Evolutionary conservation across 1,140 invertebrate species (phyloP), one percentile per base, ranked within the genome.

Genomic region (Adelges cooleyi): DNA sequence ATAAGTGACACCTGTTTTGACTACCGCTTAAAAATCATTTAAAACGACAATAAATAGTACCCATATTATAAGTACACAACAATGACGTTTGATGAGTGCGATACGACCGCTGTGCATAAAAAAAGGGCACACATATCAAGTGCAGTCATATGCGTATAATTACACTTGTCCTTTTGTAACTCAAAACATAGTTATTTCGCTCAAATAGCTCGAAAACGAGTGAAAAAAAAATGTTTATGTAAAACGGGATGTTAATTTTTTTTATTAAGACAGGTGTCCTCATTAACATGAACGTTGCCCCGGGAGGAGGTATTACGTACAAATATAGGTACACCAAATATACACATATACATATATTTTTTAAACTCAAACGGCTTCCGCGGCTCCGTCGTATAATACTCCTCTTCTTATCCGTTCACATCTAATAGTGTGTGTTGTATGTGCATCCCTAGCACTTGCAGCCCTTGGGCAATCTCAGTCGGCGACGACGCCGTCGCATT

Each of bases 231-330:
- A 27, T 27, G 38, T 62, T 62, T 33, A 62, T 33, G 56, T 62
- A 46, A 62, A 62, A 48, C 15, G 42, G n/a, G 22, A 62, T 62
- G 56, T 62, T 46, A 62, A 62, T 62, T 62, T 44, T 62, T 62
- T 44, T 48, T 48, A 46, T 48, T 29, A 48, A 42, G 56, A 62
- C 56, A 62, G 56, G 56, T 62, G 56, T 62, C 56, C 56, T 62
- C 56, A 48, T 62, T 62, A 62, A 17, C 56, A 48, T 48, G 56
- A 29, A 29, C 40, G 18, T 10, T 18, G 42, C 8, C 42, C 56
- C 56, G 42, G 56, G 25, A 42, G 56, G 40, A 29, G 54, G 27
- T 44, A 25, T 59, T 44, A 17, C 23, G 6, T 15, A 51, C 15
- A n/a, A 5, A 51, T 33, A 33, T 11, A 52, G n/a, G 29, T 5